Base-by-base conservation (phyloP, 2,797 vertebrate species). In the Eospalax fontanierii region DNA sequence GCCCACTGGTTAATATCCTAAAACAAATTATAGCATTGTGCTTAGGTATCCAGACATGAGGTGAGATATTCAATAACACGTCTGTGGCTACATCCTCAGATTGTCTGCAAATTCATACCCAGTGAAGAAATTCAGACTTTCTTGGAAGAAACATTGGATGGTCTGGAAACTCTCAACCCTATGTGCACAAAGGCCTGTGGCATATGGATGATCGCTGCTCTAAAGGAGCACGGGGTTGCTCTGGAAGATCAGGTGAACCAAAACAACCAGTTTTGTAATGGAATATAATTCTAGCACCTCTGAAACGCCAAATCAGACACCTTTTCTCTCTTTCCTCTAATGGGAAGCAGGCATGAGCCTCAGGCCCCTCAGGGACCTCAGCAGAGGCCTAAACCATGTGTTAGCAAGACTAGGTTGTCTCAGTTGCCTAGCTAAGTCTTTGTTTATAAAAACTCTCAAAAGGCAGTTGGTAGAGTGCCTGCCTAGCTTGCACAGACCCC, bases 171-270 rank as follows among this genome's bases (percentile, higher is more conserved):
- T 78, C 97, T 97, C 35, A 95, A 74, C 57, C 54, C 91, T 50
- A 61, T 18, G 0, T 97, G 96, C 12, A n/a, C 76, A 12, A 90
- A 73, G 6, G 97, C 97, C 83, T 97, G 95, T 28, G 95, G 96
- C 14, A 24, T 96, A 28, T 97, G 97, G 97, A 88, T 98, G 96
- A 75, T 96, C 2, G 0, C 85, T 0, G 82, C 35, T 66, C 94
- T 98, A 71, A 97, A 95, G 90, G 95, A 96, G 21, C 95, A 97
- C 1, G 97, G 97, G 40, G 85, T 89, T 22, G 26, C 68, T 33
- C 26, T 98, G 85, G 95, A 97, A 79, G 91, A 97, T 4, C 96
- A 97, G 97, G 97, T 98, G 76, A 97, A n/a, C 50, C 71, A 46
- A 89, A 46, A 89, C 59, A 66, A 16, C 73, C 59, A 30, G 11